Evolutionary conservation across 2,113 vertebrate species (phyloP).

Genomic region (Chionodraco myersi): DNA sequence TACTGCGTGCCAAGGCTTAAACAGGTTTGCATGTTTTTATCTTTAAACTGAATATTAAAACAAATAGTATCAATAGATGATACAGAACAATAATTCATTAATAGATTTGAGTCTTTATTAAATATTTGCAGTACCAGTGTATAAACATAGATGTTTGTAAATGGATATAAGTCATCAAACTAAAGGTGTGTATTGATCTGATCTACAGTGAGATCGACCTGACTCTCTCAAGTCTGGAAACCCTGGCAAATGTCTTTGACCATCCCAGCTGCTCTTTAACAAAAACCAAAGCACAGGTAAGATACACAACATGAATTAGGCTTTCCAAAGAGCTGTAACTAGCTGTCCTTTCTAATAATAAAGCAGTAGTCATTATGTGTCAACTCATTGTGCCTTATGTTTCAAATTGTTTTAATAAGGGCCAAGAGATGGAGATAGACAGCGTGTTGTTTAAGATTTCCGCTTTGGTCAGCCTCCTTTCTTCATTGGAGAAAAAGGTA

Average conservation of each 20-base stretch:
- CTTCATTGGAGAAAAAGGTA: conserved; percentile 89
- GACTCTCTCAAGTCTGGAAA: conserved; percentile 87
- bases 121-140: too few species aligned
- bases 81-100: not conserved
- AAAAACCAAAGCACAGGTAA: conserved; percentile 82
- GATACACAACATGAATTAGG: not conserved
- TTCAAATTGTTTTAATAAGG: conserved; percentile 50
- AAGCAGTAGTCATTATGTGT: not conserved
- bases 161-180: not conserved
- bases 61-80: not conserved
- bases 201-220: conserved; percentile 87
- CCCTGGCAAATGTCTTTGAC: conserved; percentile 87
- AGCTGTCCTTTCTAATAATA: not conserved
- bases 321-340: not conserved
- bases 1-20: conserved; percentile 82
- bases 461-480: conserved; percentile 85
- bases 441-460: conserved; percentile 86
- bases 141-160: not conserved
- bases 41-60: not conserved
- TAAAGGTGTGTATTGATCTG: conserved; percentile 6
- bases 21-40: conserved; percentile 75
- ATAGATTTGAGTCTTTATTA: too few species aligned
- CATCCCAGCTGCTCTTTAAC: conserved; percentile 76
- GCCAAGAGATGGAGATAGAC: conserved; percentile 85
- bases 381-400: not conserved